Base-by-base conservation (phyloP, 2,797 vertebrate species). In the Eulemur mongoz region DNA sequence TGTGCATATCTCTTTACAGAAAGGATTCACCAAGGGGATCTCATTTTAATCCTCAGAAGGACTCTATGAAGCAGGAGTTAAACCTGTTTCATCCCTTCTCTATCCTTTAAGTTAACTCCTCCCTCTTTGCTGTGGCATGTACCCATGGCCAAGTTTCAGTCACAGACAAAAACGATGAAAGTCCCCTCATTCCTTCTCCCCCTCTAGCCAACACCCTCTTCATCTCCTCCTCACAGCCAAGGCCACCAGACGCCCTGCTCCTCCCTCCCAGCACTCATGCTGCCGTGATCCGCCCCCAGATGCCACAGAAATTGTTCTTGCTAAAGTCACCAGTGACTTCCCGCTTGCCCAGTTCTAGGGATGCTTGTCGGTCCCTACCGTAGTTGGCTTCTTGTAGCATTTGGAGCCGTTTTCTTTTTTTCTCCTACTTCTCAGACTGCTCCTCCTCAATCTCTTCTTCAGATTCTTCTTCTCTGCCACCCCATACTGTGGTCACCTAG, bases 31-130 rank as follows among this genome's bases (percentile, higher is more conserved):
- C 85, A 32, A n/a, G n/a, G 85, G n/a, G 61, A 85, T 92, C 67
- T 78, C 76, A 35, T 61, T 70, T 67, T 93, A 94, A 92, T 84
- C 90, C 91, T 92, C 80, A 48, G 32, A 81, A 95, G 48, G 45
- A 27, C 65, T 95, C 85, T 38, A 5, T 5, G 30, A 80, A 22
- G 89, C 73, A 91, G 57, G 86, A 80, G 89, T 95, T 95, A 95
- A 76, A 78, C 61, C 81, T 43, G 30, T 67, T 82, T 94, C 84
- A 89, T 93, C 80, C 80, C 35, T 59, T 80, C 78, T 59, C 35
- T 54, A 12, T 30, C 79, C 89, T 75, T 48, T 72, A 80, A 38
- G 45, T 96, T 85, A 97, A 96, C 93, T 86, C 82, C 57, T 93
- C 25, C 83, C 63, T 83, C 70, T 87, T 84, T 52, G 38, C 57